phyloP scores from a whole-genome alignment of 2,113 vertebrate genomes.

The Dascyllus trimaculatus region DNA sequence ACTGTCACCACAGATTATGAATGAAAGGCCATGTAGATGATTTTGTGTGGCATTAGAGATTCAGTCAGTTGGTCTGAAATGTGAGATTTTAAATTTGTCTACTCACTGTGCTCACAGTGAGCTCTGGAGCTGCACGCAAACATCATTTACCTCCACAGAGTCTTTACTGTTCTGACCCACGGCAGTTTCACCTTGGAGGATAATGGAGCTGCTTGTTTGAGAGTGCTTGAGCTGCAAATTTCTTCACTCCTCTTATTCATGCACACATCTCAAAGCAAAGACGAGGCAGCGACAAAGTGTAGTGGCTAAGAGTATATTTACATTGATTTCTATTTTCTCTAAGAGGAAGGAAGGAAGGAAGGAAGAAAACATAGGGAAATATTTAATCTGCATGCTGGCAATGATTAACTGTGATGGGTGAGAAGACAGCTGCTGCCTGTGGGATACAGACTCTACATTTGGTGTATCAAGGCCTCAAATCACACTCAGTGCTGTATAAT shows the following conservation, averaged over 20 bases:
- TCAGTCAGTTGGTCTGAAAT: slow-evolving; percentile 20
- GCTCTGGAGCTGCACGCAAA: slow-evolving; percentile 30
- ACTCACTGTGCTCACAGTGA: neutral
- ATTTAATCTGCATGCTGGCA: slow-evolving; percentile 41
- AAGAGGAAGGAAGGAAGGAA: slow-evolving; percentile 11
- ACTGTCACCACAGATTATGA: slow-evolving; percentile 30
- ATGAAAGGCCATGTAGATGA: slow-evolving; percentile 21
- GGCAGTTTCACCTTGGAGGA: slow-evolving; percentile 52
- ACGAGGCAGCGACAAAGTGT: slow-evolving; percentile 6
- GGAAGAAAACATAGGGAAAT: slow-evolving; percentile 11
- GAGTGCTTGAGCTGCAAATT: slow-evolving; percentile 38
- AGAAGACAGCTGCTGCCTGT: slow-evolving; percentile 20
- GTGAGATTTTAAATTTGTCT: slow-evolving; percentile 7
- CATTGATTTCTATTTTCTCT: neutral
- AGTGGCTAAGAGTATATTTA: slow-evolving; percentile 23
- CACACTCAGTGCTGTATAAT: slow-evolving; percentile 29
- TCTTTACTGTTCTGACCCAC: slow-evolving; percentile 27
- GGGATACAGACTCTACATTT: slow-evolving; percentile 19
- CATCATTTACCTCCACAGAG: slow-evolving; percentile 45
- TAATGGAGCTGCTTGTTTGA: slow-evolving; percentile 18
- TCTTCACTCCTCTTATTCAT: slow-evolving; percentile 32
- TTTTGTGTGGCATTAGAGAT: neutral
- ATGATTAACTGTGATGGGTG: slow-evolving; percentile 52
- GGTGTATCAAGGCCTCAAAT: slow-evolving; percentile 4
- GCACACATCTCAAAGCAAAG: slow-evolving; percentile 27